Evolutionary conservation across 2,113 vertebrate species (phyloP), one percentile per base, ranked within the genome.

Genomic region (Siniperca chuatsi): DNA sequence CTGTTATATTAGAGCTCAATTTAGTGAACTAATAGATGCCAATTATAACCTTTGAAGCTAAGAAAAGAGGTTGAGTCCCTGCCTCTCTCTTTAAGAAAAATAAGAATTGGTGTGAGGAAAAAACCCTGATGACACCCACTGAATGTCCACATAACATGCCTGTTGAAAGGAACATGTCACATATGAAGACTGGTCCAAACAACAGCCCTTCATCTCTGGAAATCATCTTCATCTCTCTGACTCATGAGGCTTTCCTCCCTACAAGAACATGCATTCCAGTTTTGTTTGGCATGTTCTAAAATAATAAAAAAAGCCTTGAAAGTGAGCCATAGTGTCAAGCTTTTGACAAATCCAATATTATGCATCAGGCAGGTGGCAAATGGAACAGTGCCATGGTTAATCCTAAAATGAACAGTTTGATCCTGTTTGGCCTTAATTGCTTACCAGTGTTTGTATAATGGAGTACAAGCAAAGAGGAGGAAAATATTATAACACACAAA

Each of bases 391-490:
- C 46, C 65, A 44, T 13, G 18, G 23, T 85, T 33, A 33, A 71
- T 65, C 66, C 37, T 48, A 48, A 73, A 57, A 62, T 50, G 9
- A 71, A 58, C n/a, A 68, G 40, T 69, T 67, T 69, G 48, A 33
- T 74, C 29, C 42, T 66, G 20, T 70, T 69, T 25, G 29, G 54
- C 7, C 54, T 54, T 11, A 60, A 64, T 48, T 85, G 66, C 68
- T 81, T 87, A 76, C 12, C 35, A 40, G 1, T 79, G 64, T 75
- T 80, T 84, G 46, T 10, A 42, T 75, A 23, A 75, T 77, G n/a
- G n/a, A 62, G 37, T 79, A 21, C 65, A 88, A 81, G 25, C 44
- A 83, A 79, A 64, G 4, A 66, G 29, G 8, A 72, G 42, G 20
- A 81, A 74, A 77, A 60, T 10, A 62, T 57, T 66, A 60, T 66